Evolutionary conservation across 2,888 invertebrate species (phyloP).

Genomic region (Tethea ocularis): DNA sequence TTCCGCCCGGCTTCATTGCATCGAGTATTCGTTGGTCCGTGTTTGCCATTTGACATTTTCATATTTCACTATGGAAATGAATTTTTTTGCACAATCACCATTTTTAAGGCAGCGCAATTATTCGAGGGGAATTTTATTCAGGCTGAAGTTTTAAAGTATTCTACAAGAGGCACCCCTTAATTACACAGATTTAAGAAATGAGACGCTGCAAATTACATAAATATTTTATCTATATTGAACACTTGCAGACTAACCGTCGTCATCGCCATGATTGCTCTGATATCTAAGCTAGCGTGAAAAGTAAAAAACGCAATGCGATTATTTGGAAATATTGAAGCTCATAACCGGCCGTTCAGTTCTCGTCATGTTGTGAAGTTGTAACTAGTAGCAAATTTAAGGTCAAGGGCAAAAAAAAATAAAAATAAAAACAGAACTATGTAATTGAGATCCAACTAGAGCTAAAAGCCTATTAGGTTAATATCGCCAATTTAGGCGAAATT

Average conservation of each 20-base stretch:
- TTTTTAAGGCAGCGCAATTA: slow-evolving; percentile 26
- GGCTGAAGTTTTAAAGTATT: not conserved
- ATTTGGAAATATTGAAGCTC: not conserved
- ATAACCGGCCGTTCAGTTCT: not conserved
- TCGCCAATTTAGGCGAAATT: no score
- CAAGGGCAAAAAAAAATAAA: no score
- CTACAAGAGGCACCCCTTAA: not conserved
- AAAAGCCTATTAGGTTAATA: no score
- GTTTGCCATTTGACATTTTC: slow-evolving; percentile 61
- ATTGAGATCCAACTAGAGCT: no score
- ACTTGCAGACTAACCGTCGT: not conserved
- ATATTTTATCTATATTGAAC: not conserved
- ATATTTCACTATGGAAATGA: slow-evolving; percentile 39
- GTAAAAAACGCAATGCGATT: not conserved
- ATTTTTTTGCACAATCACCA: slow-evolving; percentile 31
- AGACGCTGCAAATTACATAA: not conserved
- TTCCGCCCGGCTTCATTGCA: slow-evolving; percentile 60
- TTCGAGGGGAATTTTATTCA: slow-evolving; percentile 5
- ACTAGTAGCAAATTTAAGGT: no score
- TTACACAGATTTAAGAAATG: not conserved
- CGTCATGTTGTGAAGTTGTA: no score
- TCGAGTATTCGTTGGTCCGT: slow-evolving; percentile 49
- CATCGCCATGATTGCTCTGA: not conserved
- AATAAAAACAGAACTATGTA: no score
- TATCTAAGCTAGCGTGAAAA: not conserved